phyloP scores from a whole-genome alignment of 2,888 invertebrate species.

The Pandemis heparana region DNA sequence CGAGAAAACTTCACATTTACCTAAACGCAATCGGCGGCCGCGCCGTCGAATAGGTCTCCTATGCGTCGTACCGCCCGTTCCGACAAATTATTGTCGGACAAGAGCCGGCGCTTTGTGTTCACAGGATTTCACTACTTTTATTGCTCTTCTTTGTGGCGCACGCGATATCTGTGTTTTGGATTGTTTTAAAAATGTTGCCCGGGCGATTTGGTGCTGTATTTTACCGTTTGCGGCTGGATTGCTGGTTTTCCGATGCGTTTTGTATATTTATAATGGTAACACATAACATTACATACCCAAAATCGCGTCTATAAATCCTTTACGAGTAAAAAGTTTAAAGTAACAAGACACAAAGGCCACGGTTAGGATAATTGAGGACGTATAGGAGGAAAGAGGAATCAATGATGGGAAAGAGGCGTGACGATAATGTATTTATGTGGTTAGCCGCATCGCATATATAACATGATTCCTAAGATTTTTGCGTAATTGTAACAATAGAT shows the following conservation, averaged over 20 bases:
- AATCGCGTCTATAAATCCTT: no score
- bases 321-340: no score
- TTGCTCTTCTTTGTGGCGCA: slow-evolving; percentile 47
- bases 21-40: slow-evolving; percentile 35
- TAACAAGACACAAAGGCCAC: no score
- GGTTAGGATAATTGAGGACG: no score
- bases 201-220: neutral
- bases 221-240: neutral
- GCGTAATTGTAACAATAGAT: no score
- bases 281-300: no score
- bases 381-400: no score
- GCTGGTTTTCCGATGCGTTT: neutral
- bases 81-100: slow-evolving; percentile 62
- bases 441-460: no score
- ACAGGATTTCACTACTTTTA: slow-evolving; percentile 59
- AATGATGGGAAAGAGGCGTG: no score
- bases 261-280: neutral
- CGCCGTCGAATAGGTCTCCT: slow-evolving; percentile 52
- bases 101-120: slow-evolving; percentile 55
- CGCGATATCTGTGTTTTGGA: slow-evolving; percentile 54
- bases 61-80: slow-evolving; percentile 54
- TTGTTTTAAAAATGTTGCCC: slow-evolving; percentile 52
- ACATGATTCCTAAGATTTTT: no score
- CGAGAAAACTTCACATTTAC: slow-evolving; percentile 27
- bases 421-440: no score